These are phyloP conservation scores for Stictocephala bisonia DNA, from an alignment of 2,888 invertebrate genomes.

Conservation along the genomic window DNA sequence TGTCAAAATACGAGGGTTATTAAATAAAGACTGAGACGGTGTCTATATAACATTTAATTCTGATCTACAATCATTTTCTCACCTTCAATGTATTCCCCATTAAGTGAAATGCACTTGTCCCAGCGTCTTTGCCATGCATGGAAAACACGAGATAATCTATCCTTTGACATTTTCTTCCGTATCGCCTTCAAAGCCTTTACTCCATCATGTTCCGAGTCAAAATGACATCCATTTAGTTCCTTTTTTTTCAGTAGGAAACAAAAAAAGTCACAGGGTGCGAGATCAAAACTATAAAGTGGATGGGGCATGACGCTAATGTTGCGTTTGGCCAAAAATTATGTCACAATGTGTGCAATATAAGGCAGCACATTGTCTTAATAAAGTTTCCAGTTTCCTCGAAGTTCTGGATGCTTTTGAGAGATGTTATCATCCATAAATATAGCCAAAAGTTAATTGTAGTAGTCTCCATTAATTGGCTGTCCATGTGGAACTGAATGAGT, in stretches of 20 bases:
- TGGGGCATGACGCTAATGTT: background rate
- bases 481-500: conserved; percentile 35
- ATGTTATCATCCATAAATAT: conserved; percentile 5
- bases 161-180: background rate
- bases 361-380: conserved; percentile 32
- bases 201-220: conserved; percentile 5
- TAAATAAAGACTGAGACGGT: conserved; percentile 1
- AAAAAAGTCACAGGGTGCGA: conserved; percentile 1
- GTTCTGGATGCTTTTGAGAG: conserved; percentile 28
- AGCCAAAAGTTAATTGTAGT: conserved; percentile 35
- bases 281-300: background rate
- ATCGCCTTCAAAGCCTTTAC: no score
- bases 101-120: conserved; percentile 4
- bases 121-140: conserved; percentile 2
- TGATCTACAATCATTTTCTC: background rate
- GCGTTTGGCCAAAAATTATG: background rate
- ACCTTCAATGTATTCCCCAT: conserved; percentile 2
- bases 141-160: background rate
- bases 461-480: conserved; percentile 34
- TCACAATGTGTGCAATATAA: conserved; percentile 12
- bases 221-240: background rate
- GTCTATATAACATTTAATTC: background rate
- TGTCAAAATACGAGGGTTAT: conserved; percentile 8
- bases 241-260: background rate
- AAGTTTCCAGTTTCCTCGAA: conserved; percentile 23